Percentiles rank a stretch among this genome's conserved stretches.
Conservation (phyloP, 2,888 invertebrate genomes). For the Melinaea menophilus region DNA sequence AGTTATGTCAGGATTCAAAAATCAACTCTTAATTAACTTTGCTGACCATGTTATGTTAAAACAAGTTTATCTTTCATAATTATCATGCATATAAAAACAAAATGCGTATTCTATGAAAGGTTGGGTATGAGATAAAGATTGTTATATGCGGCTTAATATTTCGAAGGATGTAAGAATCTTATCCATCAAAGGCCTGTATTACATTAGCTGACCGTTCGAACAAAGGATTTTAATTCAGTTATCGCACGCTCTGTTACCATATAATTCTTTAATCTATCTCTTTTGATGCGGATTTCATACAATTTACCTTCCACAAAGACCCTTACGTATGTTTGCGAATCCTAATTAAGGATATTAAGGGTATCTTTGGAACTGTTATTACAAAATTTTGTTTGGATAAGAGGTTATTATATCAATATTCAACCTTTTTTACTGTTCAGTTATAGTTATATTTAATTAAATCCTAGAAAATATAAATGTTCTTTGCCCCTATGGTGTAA, state of each 20-base stretch:
- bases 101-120: neutral
- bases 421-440: neutral
- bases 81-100: too few relatives aligned
- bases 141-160: slow-evolving; percentile 14
- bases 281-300: slow-evolving; percentile 51
- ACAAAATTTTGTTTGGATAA: slow-evolving; percentile 3
- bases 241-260: slow-evolving; percentile 61
- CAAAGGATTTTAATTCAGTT: slow-evolving; percentile 71
- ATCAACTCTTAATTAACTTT: too few relatives aligned
- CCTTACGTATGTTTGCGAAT: slow-evolving; percentile 51
- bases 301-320: slow-evolving; percentile 60
- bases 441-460: neutral
- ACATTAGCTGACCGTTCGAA: slow-evolving; percentile 48
- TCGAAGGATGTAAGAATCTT: slow-evolving; percentile 32
- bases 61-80: too few relatives aligned
- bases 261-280: slow-evolving; percentile 59
- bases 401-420: slow-evolving; percentile 1
- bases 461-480: too few relatives aligned
- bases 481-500: too few relatives aligned
- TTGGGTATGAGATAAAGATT: slow-evolving; percentile 1
- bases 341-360: slow-evolving; percentile 37
- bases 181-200: slow-evolving; percentile 62
- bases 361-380: slow-evolving; percentile 13
- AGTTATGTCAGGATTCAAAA: too few relatives aligned
- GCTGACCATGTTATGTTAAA: too few relatives aligned